Evolutionary conservation across 2,888 invertebrate species (phyloP).

Genomic region (Cryptocheilus praepositus): DNA sequence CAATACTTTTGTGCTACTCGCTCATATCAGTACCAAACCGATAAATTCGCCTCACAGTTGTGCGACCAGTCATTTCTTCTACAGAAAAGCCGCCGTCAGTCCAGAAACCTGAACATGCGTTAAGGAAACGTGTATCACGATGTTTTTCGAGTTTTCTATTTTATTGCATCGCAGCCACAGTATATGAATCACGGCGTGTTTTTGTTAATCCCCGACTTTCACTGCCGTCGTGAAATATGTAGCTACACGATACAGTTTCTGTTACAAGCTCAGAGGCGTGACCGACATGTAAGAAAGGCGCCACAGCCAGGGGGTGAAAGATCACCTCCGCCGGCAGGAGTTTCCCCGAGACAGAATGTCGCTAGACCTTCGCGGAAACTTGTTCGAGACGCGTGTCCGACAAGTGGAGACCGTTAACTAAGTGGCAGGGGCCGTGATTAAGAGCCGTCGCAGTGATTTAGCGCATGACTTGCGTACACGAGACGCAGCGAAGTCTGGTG

Average conservation of each 20-base stretch:
- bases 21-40: too few relatives aligned
- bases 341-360: not conserved
- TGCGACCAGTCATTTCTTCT: too few relatives aligned
- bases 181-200: too few relatives aligned
- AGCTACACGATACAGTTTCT: too few relatives aligned
- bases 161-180: too few relatives aligned
- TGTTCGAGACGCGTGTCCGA: conserved; percentile 20
- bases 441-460: conserved; percentile 51
- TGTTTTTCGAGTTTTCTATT: too few relatives aligned
- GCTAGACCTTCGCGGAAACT: conserved; percentile 1
- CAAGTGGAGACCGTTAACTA: conserved; percentile 41
- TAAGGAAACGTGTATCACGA: too few relatives aligned
- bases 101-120: too few relatives aligned
- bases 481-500: conserved; percentile 16
- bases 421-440: conserved; percentile 48
- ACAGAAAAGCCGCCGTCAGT: too few relatives aligned
- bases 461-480: conserved; percentile 49
- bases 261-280: too few relatives aligned
- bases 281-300: not conserved
- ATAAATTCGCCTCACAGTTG: too few relatives aligned
- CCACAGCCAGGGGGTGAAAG: not conserved
- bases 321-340: not conserved
- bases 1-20: too few relatives aligned
- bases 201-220: not conserved
- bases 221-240: not conserved